Conservation (phyloP, 2,888 invertebrate species). For the Caenorhabditis wallacei region DNA sequence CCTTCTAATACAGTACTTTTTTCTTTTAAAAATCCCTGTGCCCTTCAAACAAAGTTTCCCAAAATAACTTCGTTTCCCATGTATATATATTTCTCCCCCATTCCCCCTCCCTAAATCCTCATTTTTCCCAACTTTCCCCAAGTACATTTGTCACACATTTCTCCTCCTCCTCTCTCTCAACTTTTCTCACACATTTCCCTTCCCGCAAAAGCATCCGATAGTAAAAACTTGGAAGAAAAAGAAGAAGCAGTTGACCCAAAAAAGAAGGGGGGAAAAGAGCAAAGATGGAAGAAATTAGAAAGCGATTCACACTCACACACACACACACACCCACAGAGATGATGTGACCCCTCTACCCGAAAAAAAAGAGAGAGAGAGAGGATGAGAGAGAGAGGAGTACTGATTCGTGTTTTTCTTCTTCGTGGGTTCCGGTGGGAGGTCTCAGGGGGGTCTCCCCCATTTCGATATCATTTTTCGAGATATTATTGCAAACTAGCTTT, state of each 20-base stretch:
- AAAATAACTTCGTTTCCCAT: no score
- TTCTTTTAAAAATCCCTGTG: no score
- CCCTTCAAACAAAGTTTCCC: no score
- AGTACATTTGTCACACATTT: conserved; percentile 37
- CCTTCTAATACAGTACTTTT: no score
- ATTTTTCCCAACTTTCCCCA: conserved; percentile 9
- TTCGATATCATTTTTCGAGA: conserved; percentile 51
- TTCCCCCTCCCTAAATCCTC: background rate
- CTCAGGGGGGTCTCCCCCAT: conserved; percentile 25
- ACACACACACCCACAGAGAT: no score
- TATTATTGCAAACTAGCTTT: conserved; percentile 39
- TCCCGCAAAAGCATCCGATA: background rate
- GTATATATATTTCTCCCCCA: background rate
- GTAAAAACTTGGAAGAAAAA: background rate
- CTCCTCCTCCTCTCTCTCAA: background rate
- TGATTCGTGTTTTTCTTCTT: conserved; percentile 37
- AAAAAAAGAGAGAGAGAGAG: background rate
- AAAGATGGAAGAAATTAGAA: conserved; percentile 37
- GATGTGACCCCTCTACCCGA: background rate
- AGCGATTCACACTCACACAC: conserved; percentile 30
- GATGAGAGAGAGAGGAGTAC: conserved; percentile 5
- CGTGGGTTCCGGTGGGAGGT: background rate
- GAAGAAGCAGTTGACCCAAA: conserved; percentile 39
- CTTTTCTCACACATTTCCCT: conserved; percentile 28
- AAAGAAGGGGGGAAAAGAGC: conserved; percentile 13